Percentiles rank a stretch among this genome's conserved stretches.
These are phyloP conservation scores for Orchesellides sinensis DNA, from an alignment of 2,888 invertebrate species.

Conservation along the genomic window DNA sequence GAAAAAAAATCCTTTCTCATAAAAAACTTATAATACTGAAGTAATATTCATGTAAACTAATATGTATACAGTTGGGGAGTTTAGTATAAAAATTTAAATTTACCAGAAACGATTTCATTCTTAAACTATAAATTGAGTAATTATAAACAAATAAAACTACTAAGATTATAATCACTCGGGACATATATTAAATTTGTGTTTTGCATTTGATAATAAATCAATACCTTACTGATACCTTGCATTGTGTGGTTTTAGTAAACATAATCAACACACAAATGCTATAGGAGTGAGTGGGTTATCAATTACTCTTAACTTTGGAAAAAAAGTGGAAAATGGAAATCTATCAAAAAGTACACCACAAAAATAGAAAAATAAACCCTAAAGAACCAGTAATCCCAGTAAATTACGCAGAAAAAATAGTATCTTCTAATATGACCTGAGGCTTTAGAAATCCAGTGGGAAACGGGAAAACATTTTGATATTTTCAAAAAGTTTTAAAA, in stretches of 20 bases:
- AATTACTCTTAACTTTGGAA: background rate
- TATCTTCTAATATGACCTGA: background rate
- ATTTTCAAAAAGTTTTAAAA: background rate
- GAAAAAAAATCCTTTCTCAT: constrained; percentile 35
- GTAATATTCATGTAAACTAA: constrained; percentile 22
- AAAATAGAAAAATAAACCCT: constrained; percentile 61
- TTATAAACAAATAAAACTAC: background rate
- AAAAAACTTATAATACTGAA: constrained; percentile 58
- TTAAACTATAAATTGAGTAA: constrained; percentile 3
- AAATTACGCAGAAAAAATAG: constrained; percentile 9
- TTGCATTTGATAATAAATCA: constrained; percentile 12
- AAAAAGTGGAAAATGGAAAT: background rate
- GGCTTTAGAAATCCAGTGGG: background rate
- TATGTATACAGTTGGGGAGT: background rate
- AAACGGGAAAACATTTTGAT: too few relatives aligned
- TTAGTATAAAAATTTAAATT: constrained; percentile 42
- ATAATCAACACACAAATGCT: too few relatives aligned
- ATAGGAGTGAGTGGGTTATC: background rate
- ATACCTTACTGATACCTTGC: too few relatives aligned
- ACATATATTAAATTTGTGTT: constrained; percentile 26
- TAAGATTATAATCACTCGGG: background rate
- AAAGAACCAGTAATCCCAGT: constrained; percentile 1
- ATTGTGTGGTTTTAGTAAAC: background rate
- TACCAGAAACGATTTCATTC: constrained; percentile 41
- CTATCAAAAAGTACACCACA: constrained; percentile 33